Evolutionary conservation across 2,113 vertebrate species (phyloP), one percentile per base, ranked within the genome.

Genomic region (Bucco capensis): DNA sequence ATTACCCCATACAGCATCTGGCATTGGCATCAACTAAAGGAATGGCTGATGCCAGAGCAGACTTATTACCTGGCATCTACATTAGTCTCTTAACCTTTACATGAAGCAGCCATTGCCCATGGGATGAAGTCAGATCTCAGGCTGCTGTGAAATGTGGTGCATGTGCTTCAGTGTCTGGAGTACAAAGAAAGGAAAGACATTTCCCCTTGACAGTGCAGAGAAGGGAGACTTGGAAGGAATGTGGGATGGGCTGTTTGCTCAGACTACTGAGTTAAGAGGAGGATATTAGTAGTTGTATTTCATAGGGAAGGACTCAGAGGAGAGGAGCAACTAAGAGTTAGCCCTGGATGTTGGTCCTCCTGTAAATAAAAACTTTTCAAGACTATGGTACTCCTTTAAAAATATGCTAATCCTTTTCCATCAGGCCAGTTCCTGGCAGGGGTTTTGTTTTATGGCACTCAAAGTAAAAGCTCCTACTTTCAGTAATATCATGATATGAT

Each of bases 21-120:
- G 78, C 53, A 65, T 24, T 86, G 77, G 74, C 89, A 87, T 27
- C 65, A 79, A 9, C 30, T 33, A 38, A 49, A 72, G 65, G 37
- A 87, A 90, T 66, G 56, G 79, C 33, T 70, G 38, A 46, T 70
- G 88, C 56, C 90, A 94, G 83, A 46, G 37, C 76, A 94, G 54
- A 80, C 33, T 72, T 86, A 65, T 86, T 90, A 70, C 72, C 83
- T 91, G 88, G 83, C 90, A 88, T 4, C 72, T 54, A 79, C 54
- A 73, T 0, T 1, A 83, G 42, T 28, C 23, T 73, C 46, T 76
- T 46, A 88, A 89, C 61, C 65, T 91, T 92, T 84, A 62, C 67
- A 86, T 24, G 64, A n/a, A 91, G 46, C 33, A 91, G 64, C 10
- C 31, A 0, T 62, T 88, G 38, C 50, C 38, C 54, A 46, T 0